Evolutionary conservation across 2,888 invertebrate species (phyloP).

Genomic region (Ochropacha duplaris): DNA sequence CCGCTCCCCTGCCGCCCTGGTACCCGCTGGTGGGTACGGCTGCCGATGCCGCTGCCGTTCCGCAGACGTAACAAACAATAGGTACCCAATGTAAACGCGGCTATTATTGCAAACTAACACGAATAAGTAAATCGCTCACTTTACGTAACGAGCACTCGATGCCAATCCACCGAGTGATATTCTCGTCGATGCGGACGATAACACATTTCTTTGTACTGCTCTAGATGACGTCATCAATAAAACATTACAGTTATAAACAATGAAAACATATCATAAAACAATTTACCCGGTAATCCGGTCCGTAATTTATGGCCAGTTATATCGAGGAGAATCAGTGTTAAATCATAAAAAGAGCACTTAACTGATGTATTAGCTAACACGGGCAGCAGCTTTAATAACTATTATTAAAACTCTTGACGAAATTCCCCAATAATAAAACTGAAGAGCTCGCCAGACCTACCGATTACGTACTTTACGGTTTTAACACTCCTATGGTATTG

Average conservation of each 20-base stretch:
- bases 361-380: conserved; percentile 73
- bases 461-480: neutral
- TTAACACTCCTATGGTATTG: neutral
- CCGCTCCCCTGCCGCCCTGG: conserved; percentile 34
- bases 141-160: conserved; percentile 33
- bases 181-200: neutral
- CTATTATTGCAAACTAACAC: conserved; percentile 63
- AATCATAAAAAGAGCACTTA: conserved; percentile 79
- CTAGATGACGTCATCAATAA: conserved; percentile 29
- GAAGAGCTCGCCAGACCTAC: conserved; percentile 30
- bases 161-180: neutral
- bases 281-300: conserved; percentile 67
- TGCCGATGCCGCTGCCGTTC: conserved; percentile 10
- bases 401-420: conserved; percentile 75
- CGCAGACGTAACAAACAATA: conserved; percentile 58
- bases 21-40: conserved; percentile 11
- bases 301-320: conserved; percentile 73
- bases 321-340: conserved; percentile 74
- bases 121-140: conserved; percentile 62
- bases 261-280: conserved; percentile 77
- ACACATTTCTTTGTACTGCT: conserved; percentile 1
- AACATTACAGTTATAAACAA: conserved; percentile 42
- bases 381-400: conserved; percentile 75
- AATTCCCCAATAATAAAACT: conserved; percentile 68
- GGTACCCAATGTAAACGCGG: conserved; percentile 44